phyloP scores from a whole-genome alignment of 2,113 vertebrate genomes.

The Notechis scutatus region DNA sequence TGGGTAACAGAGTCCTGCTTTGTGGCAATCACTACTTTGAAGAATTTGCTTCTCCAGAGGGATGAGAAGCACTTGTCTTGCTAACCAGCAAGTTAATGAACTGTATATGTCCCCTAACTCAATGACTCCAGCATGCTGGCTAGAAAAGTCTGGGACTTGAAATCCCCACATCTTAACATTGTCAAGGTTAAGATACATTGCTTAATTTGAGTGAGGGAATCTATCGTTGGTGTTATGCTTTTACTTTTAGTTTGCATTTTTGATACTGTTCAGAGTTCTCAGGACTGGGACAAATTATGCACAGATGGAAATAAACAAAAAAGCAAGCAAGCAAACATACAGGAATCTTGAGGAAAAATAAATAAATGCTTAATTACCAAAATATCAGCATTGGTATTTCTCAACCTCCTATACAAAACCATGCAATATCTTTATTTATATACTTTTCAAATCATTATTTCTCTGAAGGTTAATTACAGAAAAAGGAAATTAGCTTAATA shows the following conservation, averaged over 20 bases:
- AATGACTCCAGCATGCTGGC: background rate
- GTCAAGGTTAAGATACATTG: background rate
- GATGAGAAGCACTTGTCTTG: background rate
- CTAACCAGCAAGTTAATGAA: background rate
- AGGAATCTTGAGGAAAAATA: background rate
- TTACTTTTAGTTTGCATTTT: background rate
- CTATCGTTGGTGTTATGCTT: background rate
- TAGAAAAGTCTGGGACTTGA: background rate
- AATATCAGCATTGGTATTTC: background rate
- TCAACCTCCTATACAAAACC: background rate
- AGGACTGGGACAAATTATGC: background rate
- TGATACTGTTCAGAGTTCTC: background rate
- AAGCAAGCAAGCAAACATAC: background rate
- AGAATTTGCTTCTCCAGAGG: background rate
- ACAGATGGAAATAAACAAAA: background rate
- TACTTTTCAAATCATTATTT: slow-evolving; percentile 17
- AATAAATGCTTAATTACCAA: background rate
- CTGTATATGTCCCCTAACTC: background rate
- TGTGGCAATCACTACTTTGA: background rate
- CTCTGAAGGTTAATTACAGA: background rate
- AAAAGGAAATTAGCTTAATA: slow-evolving; percentile 18
- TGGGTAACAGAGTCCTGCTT: background rate
- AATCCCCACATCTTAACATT: background rate
- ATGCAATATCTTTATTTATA: background rate
- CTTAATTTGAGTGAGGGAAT: background rate